Evolutionary conservation across 2,113 vertebrate genomes (phyloP), one percentile per base, ranked within the genome.

Genomic region (Amphiprion percula): DNA sequence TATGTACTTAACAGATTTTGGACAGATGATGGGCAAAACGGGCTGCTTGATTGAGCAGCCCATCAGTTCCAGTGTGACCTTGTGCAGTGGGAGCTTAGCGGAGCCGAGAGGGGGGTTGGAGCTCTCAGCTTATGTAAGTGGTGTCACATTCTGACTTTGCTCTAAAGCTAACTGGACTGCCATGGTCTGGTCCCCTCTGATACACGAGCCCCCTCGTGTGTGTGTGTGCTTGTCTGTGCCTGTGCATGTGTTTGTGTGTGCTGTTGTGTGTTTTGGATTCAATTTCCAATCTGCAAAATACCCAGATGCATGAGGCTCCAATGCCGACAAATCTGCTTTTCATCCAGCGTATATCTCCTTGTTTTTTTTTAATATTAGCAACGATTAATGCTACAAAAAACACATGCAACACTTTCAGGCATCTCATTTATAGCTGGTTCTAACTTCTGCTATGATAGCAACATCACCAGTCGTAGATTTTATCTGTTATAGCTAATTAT

Each of bases 1-100:
- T 76, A 66, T 84, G 82, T 74, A 67, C 82, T 89, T 85, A 79
- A 83, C 77, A 73, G 80, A 90, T 89, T 89, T 87, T 72, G 64
- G 77, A 74, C 37, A 80, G 86, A 87, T 77, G 76, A 87, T 79
- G 80, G 73, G 70, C 65, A 84, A 82, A 86, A 68, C 17, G 15
- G 56, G 59, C 68, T 68, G 80, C 75, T 77, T 86, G 81, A 85
- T 71, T 89, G 86, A 90, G 83, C 53, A 44, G 78, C 63, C 82
- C 85, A 80, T 91, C 82, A 69, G 74, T 80, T 76, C 24, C 69
- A 81, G 56, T 37, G 71, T 82, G 82, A 91, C 87, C 80, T 88
- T 85, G 74, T 80, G 74, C 62, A 59, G 67, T 70, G 53, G 64
- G 62, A 82, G 82, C 88, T 91, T 78, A 86, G 83, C 73, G 0